These are phyloP conservation scores for Fregetta grallaria DNA, from an alignment of 2,113 vertebrate genomes.

Conservation along the genomic window DNA sequence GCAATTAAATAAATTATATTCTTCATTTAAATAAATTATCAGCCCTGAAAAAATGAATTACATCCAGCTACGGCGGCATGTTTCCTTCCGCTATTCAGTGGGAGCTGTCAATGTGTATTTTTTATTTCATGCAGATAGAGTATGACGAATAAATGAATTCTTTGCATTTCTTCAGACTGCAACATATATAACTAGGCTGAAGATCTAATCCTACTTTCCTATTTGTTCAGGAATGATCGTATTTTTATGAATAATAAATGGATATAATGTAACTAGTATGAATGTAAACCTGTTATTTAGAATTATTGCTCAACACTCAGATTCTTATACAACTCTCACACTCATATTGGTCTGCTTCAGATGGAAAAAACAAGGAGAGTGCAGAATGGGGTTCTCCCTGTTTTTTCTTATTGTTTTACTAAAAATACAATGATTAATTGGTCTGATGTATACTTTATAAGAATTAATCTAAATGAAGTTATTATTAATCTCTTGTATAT, in stretches of 20 bases:
- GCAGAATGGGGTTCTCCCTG: neutral
- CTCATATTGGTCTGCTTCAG: neutral
- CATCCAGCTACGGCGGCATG: fast-evolving
- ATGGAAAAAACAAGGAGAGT: neutral
- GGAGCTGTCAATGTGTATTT: neutral
- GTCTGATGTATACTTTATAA: neutral
- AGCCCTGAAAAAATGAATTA: neutral
- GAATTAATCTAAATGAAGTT: neutral
- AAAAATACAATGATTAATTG: neutral
- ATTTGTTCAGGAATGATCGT: neutral
- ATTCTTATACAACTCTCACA: neutral
- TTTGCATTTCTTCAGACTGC: neutral
- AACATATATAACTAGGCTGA: neutral
- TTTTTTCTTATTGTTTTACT: neutral
- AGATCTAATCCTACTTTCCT: neutral
- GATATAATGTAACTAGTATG: neutral
- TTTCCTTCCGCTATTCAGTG: neutral
- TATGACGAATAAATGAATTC: neutral
- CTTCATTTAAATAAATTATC: slow-evolving; percentile 4
- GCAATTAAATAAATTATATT: neutral
- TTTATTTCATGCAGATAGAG: neutral
- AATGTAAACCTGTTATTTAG: neutral
- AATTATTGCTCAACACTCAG: neutral
- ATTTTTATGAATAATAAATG: neutral
- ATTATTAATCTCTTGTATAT: neutral